Evolutionary conservation across 23 tunicate species (phyloP), one percentile per base, ranked within the genome.

Genomic region (Ciona savignyi): DNA sequence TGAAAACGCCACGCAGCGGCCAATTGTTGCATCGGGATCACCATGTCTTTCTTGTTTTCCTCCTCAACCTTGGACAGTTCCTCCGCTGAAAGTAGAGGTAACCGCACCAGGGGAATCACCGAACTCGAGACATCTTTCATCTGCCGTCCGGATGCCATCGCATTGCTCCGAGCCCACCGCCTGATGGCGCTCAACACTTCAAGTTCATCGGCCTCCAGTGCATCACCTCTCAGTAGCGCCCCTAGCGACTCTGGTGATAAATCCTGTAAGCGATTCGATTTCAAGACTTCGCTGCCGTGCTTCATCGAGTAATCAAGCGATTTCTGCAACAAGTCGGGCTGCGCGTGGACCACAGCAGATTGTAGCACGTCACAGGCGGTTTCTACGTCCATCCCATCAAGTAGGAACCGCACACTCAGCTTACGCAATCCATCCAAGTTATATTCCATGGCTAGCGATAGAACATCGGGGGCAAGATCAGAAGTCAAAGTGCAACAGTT

Each of bases 1-100:
- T 90, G 97, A 70, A 90, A 83, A 29, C 89, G 66, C 97, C 97
- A 90, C 1, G 97, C 97, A 33, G 80, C 85, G 20, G 97, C 97
- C 70, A 90, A 63, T 51, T 83, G 89, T 60, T 83, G 80, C 81
- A 83, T 92, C 4, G 98, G 93, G 48, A 92, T 92, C 25, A 92
- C 25, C 0, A 48, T 34, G 19, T 77, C 86, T 42, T 80, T 83
- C 25, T 76, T 72, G 75, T 92, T 92, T 64, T 85, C 98, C 29
- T 81, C 86, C 48, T 92, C 98, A 29, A 92, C 74, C 70, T 92
- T 81, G 32, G 86, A 76, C 27, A 92, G 68, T 56, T 92, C 98
- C 32, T 84, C 91, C 2, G 91, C 67, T 1, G 91, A 67, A 19
- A 92, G 35, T 30, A 92, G 70, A 0, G 98, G 86, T 28, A 92